Evolutionary conservation across 2,797 vertebrate genomes (phyloP).

Genomic region (Parambassis ranga): DNA sequence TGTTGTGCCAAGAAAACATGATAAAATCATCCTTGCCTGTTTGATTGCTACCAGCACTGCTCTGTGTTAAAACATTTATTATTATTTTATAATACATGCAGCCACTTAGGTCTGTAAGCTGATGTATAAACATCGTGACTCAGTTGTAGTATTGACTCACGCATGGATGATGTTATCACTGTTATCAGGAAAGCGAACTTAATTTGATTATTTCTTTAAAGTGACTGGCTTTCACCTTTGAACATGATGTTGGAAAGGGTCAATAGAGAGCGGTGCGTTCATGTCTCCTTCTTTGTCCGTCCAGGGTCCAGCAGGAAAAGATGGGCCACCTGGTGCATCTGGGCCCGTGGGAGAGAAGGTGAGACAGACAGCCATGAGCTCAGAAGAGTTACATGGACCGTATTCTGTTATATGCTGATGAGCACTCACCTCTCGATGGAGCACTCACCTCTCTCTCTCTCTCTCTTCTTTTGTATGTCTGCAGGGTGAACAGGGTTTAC

Average conservation of each 20-base stretch:
- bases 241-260: conserved; percentile 1
- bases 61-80: not conserved
- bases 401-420: too few species aligned
- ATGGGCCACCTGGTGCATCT: conserved; percentile 70
- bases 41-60: not conserved
- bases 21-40: not conserved
- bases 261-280: not conserved
- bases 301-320: conserved; percentile 83
- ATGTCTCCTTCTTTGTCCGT: conserved; percentile 1
- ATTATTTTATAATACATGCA: too few species aligned
- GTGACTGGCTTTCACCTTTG: not conserved
- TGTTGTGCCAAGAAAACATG: conserved; percentile 10
- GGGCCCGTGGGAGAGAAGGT: conserved; percentile 67
- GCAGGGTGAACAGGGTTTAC: conserved; percentile 85
- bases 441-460: not conserved
- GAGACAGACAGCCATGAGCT: not conserved
- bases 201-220: conserved; percentile 28
- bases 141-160: not conserved
- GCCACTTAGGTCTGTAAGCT: not conserved
- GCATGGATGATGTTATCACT: conserved; percentile 29
- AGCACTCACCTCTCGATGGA: too few species aligned
- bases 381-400: not conserved
- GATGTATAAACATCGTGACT: not conserved
- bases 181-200: not conserved
- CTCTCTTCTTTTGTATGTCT: conserved; percentile 31